These are phyloP conservation scores for Enteromius thamalakanensis DNA, from an alignment of 2,797 vertebrate genomes.

Conservation along the genomic window DNA sequence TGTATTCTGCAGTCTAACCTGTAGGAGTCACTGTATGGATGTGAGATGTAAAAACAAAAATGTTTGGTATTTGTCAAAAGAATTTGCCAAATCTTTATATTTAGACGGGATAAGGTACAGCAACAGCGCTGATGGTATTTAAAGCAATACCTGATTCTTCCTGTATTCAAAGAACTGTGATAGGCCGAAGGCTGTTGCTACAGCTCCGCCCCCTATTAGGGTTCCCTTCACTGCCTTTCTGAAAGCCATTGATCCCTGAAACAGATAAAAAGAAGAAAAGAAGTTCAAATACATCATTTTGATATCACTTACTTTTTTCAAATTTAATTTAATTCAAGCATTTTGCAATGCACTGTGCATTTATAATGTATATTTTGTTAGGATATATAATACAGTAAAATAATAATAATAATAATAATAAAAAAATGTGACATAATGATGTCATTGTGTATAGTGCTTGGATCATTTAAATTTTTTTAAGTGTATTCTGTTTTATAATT, in stretches of 20 bases:
- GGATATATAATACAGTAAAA: not conserved
- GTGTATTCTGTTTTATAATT: not conserved
- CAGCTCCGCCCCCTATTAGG: constrained; percentile 85
- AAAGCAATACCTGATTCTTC: constrained; percentile 80
- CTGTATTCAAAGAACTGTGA: constrained; percentile 89
- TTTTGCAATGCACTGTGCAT: no score
- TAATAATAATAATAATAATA: not conserved
- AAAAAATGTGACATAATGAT: not conserved
- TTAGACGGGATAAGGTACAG: not conserved
- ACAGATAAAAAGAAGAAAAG: not conserved
- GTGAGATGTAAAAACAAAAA: constrained; percentile 24
- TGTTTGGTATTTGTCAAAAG: constrained; percentile 14
- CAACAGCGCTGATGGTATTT: not conserved
- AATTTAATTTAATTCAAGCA: not conserved
- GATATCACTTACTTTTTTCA: not conserved
- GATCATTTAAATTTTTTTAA: not conserved
- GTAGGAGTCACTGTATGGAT: constrained; percentile 35
- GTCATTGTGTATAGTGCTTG: not conserved
- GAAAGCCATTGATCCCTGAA: constrained; percentile 87
- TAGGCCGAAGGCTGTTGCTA: constrained; percentile 84
- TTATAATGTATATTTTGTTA: not conserved
- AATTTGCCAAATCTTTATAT: constrained; percentile 5
- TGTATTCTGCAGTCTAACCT: constrained; percentile 28
- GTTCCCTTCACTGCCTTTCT: constrained; percentile 86
- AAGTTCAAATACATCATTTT: not conserved